Conservation (phyloP, 2,888 invertebrate genomes). For the Caenorhabditis virilis region DNA sequence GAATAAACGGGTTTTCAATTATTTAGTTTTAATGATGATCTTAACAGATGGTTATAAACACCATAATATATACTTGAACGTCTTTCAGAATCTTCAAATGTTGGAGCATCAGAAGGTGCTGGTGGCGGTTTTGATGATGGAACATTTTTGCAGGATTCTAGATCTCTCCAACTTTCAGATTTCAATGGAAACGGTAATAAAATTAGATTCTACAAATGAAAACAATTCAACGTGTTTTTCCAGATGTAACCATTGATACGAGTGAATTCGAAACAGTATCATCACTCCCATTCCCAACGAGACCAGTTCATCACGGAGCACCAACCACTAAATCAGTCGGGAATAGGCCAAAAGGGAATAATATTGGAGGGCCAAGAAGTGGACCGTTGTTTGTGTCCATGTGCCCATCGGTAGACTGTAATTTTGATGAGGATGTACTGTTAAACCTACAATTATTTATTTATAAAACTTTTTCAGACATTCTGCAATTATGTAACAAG, state of each 20-base stretch:
- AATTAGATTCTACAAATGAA: background rate
- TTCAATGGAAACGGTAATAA: constrained; percentile 29
- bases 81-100: constrained; percentile 45
- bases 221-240: too few relatives aligned
- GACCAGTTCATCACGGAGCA: constrained; percentile 21
- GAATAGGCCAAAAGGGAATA: constrained; percentile 6
- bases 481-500: constrained; percentile 54
- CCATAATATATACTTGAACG: background rate
- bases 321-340: constrained; percentile 15
- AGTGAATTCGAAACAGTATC: constrained; percentile 21
- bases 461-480: too few relatives aligned
- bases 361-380: constrained; percentile 31
- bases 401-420: constrained; percentile 50
- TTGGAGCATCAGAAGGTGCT: constrained; percentile 50
- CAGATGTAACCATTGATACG: constrained; percentile 24
- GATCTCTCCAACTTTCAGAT: constrained; percentile 15
- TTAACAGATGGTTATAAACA: background rate
- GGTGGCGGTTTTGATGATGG: constrained; percentile 31
- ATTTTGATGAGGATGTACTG: constrained; percentile 41
- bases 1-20: background rate
- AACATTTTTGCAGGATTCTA: background rate
- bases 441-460: too few relatives aligned
- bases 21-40: too few relatives aligned
- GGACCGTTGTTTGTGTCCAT: constrained; percentile 46
- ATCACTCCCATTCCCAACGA: constrained; percentile 11